Percentiles rank a stretch among this genome's conserved stretches.
Evolutionary conservation across 1,140 invertebrate species (phyloP).

Genomic region (Drosophila bipectinata): DNA sequence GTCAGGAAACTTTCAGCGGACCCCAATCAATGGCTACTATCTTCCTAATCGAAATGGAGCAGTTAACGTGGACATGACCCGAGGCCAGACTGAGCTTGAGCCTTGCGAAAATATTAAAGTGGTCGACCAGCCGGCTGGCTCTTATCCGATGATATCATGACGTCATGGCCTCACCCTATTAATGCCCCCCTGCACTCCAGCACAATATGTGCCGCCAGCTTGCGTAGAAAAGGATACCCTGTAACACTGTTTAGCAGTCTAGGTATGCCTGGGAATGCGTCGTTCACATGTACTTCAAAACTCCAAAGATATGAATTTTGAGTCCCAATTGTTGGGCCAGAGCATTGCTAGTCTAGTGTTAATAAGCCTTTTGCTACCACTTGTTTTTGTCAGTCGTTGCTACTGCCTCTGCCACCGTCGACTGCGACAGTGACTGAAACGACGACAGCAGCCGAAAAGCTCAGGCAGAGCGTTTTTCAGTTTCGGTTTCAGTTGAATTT

Average conservation of each 20-base stretch:
- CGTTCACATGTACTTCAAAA: no score
- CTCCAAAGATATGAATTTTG: background rate
- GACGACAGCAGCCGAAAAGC: slow-evolving; percentile 23
- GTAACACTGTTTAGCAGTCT: background rate
- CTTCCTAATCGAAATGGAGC: slow-evolving; percentile 23
- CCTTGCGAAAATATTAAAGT: slow-evolving; percentile 5
- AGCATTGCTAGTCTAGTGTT: background rate
- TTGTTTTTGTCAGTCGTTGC: slow-evolving; percentile 30
- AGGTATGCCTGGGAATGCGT: no score
- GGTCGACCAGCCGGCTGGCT: slow-evolving; percentile 4
- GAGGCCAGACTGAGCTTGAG: slow-evolving; percentile 35
- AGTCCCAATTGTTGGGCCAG: background rate
- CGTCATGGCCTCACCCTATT: slow-evolving; percentile 28
- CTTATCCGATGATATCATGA: slow-evolving; percentile 51
- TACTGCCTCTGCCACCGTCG: slow-evolving; percentile 7
- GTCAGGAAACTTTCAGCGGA: slow-evolving; percentile 27
- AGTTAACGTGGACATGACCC: slow-evolving; percentile 18
- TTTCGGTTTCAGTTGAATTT: slow-evolving; percentile 69
- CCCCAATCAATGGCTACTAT: slow-evolving; percentile 19
- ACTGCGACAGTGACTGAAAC: slow-evolving; percentile 8
- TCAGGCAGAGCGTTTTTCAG: slow-evolving; percentile 52
- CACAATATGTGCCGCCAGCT: slow-evolving; percentile 31
- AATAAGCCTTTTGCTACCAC: slow-evolving; percentile 3
- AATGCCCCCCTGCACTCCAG: slow-evolving; percentile 24
- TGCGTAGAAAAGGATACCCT: slow-evolving; percentile 22